These are phyloP conservation scores for Danio rerio DNA, from an alignment of 2,113 vertebrate genomes.

Conservation along the genomic window GRCz12tu NC_133194.1:44413001-44413500, in stretches of 20 bases:
- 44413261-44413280: not conserved
- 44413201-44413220: not conserved
- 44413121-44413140: not conserved
- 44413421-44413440: not conserved
- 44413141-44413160: not conserved
- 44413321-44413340: not conserved
- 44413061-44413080: not conserved
- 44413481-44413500: conserved; percentile 27
- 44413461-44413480: not conserved
- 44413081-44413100: not conserved
- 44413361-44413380: not conserved
- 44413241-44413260: not conserved
- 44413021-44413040: not conserved
- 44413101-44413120: not conserved
- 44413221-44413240: conserved; percentile 13
- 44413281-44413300: not conserved
- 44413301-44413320: not conserved
- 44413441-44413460: not conserved
- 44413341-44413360: not conserved
- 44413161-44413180: conserved; percentile 21
- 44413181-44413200: conserved; percentile 38
- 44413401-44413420: not conserved
- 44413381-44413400: not conserved
- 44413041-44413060: not conserved
- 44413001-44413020: not conserved